Evolutionary conservation across 2,113 vertebrate genomes (phyloP), one percentile per base, ranked within the genome.

Genomic region (Thinocorus orbignyianus): DNA sequence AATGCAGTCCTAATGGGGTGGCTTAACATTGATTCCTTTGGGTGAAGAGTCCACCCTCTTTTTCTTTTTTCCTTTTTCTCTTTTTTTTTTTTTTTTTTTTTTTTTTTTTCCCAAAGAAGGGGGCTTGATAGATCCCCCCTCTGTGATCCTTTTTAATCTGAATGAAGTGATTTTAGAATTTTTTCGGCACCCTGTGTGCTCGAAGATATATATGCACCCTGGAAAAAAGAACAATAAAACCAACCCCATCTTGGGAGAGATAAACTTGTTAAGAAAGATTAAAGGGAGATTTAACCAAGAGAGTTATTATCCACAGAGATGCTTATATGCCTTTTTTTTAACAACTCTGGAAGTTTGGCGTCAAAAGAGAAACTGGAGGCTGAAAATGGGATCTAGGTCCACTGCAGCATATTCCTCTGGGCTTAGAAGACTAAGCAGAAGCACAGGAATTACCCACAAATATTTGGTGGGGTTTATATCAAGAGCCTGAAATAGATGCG

Each of bases 381-480:
- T 96, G 86, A 95, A 94, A 96, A 42, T 71, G 51, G 55, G 72
- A 84, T 93, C 64, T 86, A 4, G 88, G 51, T 54, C 92, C 92
- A 5, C 64, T 84, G 61, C 79, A 83, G 49, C 49, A 0, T 81
- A 51, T 88, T 88, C 94, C 92, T 90, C 41, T 83, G 80, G 83
- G 87, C 25, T 91, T 94, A 39, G 48, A 33, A 62, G 65, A 48
- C 51, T 86, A 48, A 91, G 88, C 46, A 92, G 80, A 72, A 89
- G 30, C 37, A 25, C 7, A 86, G 82, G 76, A 90, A 81, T 92
- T 95, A 64, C 51, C 81, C 68, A 83, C 54, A 92, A 94, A 92
- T 92, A 92, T 90, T 92, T 90, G 60, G 41, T 78, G 74, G 20
- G 37, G 9, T 95, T 95, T 90, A 42, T 66, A 86, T 81, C 79